Evolutionary conservation across 2,113 vertebrate genomes (phyloP).

Genomic region (Cairina moschata): DNA sequence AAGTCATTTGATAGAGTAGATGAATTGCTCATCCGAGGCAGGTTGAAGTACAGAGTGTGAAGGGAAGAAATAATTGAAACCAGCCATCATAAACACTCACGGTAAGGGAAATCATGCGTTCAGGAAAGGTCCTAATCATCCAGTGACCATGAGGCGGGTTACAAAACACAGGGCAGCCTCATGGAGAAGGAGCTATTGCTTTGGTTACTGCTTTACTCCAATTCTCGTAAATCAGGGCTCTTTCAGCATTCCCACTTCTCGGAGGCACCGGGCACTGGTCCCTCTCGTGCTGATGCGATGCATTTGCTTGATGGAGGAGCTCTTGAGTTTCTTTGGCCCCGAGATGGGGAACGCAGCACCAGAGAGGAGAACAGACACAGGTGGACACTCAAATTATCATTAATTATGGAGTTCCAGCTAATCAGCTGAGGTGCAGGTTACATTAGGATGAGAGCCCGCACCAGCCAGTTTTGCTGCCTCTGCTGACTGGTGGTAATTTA

Average conservation of each 20-base stretch:
- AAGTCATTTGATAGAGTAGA: conserved; percentile 43
- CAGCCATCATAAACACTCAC: not conserved
- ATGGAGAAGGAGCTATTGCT: not conserved
- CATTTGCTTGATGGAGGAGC: not conserved
- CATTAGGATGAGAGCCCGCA: not conserved
- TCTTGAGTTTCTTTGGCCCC: not conserved
- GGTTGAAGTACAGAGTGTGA: conserved; percentile 43
- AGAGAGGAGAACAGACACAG: not conserved
- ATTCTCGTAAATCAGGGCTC: not conserved
- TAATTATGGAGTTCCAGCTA: not conserved
- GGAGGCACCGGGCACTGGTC: not conserved
- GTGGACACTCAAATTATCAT: not conserved
- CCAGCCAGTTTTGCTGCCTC: not conserved
- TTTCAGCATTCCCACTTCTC: not conserved
- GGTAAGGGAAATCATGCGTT: not conserved
- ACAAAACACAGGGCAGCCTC: not conserved
- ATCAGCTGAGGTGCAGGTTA: not conserved
- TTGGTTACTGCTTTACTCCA: not conserved
- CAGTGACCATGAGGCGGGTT: not conserved
- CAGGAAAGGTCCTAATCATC: not conserved
- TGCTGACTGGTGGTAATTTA: not conserved
- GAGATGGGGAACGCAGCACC: fast-evolving
- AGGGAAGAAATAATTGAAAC: conserved; percentile 61
- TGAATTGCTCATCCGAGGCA: conserved; percentile 56
- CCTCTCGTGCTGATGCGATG: fast-evolving